These are phyloP conservation scores for Drosophila suzukii DNA, from an alignment of 1,140 invertebrate species.

Conservation along the genomic window DNA sequence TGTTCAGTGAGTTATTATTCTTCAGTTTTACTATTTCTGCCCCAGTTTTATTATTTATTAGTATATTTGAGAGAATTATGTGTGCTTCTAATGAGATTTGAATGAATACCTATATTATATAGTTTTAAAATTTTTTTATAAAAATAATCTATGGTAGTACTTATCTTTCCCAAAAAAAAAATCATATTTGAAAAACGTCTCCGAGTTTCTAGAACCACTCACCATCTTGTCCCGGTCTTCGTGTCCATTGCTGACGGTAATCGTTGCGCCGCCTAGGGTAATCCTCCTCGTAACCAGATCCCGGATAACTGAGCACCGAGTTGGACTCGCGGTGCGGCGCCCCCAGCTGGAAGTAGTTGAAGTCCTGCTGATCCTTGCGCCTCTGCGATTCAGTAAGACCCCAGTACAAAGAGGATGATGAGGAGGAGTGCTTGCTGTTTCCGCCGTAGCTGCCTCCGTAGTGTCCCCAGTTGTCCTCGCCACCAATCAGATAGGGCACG, in stretches of 20 bases:
- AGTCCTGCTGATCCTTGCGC: conserved; percentile 76
- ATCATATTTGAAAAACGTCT: too few species aligned
- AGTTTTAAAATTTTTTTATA: too few species aligned
- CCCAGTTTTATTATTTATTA: too few species aligned
- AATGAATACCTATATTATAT: too few species aligned
- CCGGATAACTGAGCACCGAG: conserved; percentile 73
- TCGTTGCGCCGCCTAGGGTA: conserved; percentile 62
- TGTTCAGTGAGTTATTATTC: too few species aligned
- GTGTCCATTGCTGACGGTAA: conserved; percentile 73
- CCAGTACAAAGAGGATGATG: conserved; percentile 63
- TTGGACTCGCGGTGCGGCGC: conserved; percentile 57
- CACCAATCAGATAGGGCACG: conserved; percentile 78
- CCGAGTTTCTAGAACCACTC: background rate
- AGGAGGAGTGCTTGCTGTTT: conserved; percentile 69
- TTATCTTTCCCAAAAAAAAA: too few species aligned
- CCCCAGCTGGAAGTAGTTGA: conserved; percentile 82
- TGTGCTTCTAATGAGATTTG: too few species aligned
- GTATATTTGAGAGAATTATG: too few species aligned
- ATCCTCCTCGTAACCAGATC: conserved; percentile 72
- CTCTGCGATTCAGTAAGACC: conserved; percentile 68
- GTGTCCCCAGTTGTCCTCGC: conserved; percentile 70
- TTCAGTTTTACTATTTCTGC: too few species aligned
- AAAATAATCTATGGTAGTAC: too few species aligned
- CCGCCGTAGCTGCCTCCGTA: conserved; percentile 85
- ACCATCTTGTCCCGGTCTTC: conserved; percentile 83